These are phyloP conservation scores for Drosophila melanogaster DNA, from an alignment of 1,140 invertebrate species.

Conservation along the genomic window DNA sequence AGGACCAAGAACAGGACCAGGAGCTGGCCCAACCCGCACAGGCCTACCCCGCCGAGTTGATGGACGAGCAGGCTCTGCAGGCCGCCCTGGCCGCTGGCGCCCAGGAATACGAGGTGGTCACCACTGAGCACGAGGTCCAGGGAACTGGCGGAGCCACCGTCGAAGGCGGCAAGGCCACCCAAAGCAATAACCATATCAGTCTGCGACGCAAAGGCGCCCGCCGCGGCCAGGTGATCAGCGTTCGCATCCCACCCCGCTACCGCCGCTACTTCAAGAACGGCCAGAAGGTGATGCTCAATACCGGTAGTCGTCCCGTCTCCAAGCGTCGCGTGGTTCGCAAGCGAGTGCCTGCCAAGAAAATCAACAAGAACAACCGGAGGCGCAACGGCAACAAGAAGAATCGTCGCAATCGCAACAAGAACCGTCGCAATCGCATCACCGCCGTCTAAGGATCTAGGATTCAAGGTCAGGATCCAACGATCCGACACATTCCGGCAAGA, in stretches of 20 bases:
- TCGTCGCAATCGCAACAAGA: constrained; percentile 54
- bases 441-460: constrained; percentile 22
- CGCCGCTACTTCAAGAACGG: constrained; percentile 82
- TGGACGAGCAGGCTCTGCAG: constrained; percentile 72
- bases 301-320: constrained; percentile 46
- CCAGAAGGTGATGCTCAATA: constrained; percentile 78
- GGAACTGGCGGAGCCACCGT: constrained; percentile 43
- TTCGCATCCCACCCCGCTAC: constrained; percentile 71
- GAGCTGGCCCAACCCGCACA: constrained; percentile 20
- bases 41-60: constrained; percentile 46
- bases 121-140: constrained; percentile 53
- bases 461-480: no score
- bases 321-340: constrained; percentile 69
- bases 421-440: constrained; percentile 53
- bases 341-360: constrained; percentile 48
- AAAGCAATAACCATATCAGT: constrained; percentile 62
- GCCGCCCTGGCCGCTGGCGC: constrained; percentile 73
- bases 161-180: constrained; percentile 64
- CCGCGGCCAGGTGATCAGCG: constrained; percentile 71
- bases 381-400: constrained; percentile 57
- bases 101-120: constrained; percentile 76
- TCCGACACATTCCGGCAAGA: background rate
- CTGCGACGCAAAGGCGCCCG: constrained; percentile 68
- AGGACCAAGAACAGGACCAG: constrained; percentile 3
- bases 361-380: constrained; percentile 42